These are phyloP conservation scores for Eupeodes luniger DNA, from an alignment of 2,888 invertebrate species.

Conservation along the genomic window DNA sequence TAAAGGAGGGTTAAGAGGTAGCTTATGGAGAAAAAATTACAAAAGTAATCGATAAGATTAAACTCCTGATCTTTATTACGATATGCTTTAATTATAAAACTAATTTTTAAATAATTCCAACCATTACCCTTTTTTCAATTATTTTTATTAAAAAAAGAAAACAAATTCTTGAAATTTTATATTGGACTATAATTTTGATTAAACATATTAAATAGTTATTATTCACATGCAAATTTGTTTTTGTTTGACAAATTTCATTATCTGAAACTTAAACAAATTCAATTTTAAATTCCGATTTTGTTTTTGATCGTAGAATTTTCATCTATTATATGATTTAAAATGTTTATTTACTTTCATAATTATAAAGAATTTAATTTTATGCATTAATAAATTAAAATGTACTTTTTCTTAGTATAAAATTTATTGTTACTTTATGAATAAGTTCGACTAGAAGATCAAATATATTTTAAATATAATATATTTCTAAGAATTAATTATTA, in stretches of 20 bases:
- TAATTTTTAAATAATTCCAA: too few relatives aligned
- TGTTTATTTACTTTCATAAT: conserved; percentile 27
- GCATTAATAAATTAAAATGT: conserved; percentile 58
- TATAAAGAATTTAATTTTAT: neutral
- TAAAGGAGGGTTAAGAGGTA: too few relatives aligned
- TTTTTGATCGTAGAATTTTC: conserved; percentile 5
- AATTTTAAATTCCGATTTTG: neutral
- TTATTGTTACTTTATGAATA: conserved; percentile 56
- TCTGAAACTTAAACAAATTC: conserved; percentile 41
- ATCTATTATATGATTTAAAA: neutral
- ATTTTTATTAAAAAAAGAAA: conserved; percentile 69
- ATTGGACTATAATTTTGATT: conserved; percentile 73
- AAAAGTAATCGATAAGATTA: too few relatives aligned
- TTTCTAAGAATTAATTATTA: conserved; percentile 38
- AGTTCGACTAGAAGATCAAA: conserved; percentile 73
- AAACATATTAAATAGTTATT: conserved; percentile 46
- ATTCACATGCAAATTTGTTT: conserved; percentile 57
- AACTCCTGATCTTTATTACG: too few relatives aligned
- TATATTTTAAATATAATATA: conserved; percentile 52
- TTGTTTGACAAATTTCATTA: conserved; percentile 3
- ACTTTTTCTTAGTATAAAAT: conserved; percentile 54
- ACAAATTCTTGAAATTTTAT: conserved; percentile 61
- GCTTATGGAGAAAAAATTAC: too few relatives aligned
- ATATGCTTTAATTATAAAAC: too few relatives aligned
- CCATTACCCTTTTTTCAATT: neutral